These are phyloP conservation scores for Solenodon paradoxus DNA, from an alignment of 2,113 vertebrate species.

Conservation along the genomic window DNA sequence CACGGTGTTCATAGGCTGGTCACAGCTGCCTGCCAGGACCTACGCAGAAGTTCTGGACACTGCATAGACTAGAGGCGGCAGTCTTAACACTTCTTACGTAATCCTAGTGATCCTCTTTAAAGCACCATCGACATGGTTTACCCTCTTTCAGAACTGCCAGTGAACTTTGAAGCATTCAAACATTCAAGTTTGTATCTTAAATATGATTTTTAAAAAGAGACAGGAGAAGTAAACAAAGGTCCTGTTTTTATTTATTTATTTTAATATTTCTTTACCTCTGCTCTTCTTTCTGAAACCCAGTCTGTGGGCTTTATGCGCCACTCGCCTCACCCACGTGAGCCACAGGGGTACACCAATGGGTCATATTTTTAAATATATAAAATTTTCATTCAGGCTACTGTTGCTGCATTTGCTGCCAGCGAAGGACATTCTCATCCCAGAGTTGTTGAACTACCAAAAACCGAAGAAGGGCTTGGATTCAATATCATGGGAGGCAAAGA, in stretches of 20 bases:
- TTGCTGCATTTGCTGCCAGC: slow-evolving; percentile 98
- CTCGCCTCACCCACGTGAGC: too few species aligned
- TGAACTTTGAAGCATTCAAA: neutral
- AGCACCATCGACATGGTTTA: neutral
- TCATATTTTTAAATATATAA: neutral
- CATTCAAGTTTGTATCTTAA: neutral
- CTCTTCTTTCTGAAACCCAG: too few species aligned
- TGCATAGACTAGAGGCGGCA: neutral
- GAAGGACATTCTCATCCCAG: slow-evolving; percentile 98
- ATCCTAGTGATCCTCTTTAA: neutral
- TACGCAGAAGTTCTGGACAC: neutral
- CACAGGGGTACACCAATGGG: too few species aligned
- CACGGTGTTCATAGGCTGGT: neutral
- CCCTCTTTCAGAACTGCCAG: neutral
- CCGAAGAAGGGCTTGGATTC: slow-evolving; percentile 97
- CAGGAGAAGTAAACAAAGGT: neutral
- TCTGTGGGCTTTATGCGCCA: too few species aligned
- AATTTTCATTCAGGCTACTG: slow-evolving; percentile 89
- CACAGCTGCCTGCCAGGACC: neutral
- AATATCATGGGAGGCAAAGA: slow-evolving; percentile 99
- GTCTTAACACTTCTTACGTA: neutral
- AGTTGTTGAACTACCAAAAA: slow-evolving; percentile 98
- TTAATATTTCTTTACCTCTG: too few species aligned
- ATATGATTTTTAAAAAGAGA: neutral
- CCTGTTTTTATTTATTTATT: neutral